These are phyloP conservation scores for Leptogaster cylindrica DNA, from an alignment of 2,888 invertebrate species.

Conservation along the genomic window DNA sequence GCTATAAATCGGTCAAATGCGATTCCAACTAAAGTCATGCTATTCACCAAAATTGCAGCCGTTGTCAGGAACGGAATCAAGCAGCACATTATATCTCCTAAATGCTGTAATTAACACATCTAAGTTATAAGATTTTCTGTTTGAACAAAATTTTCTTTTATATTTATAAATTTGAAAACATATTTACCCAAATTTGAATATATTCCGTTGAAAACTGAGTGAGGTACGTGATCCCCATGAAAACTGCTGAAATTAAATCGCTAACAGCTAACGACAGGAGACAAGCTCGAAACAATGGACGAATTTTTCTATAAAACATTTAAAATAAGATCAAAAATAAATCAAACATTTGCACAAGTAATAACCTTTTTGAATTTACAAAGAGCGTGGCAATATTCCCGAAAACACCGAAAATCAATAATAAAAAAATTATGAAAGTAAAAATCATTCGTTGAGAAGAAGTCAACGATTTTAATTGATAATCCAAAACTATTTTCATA, in stretches of 20 bases:
- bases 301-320: constrained; percentile 58
- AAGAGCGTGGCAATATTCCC: constrained; percentile 48
- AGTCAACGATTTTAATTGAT: constrained; percentile 17
- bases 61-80: constrained; percentile 64
- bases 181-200: constrained; percentile 56
- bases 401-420: constrained; percentile 44
- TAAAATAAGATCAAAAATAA: neutral
- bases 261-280: constrained; percentile 64
- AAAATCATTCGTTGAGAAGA: constrained; percentile 29
- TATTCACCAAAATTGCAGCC: constrained; percentile 64
- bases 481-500: constrained; percentile 12
- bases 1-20: constrained; percentile 66
- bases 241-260: constrained; percentile 60
- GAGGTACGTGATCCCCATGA: constrained; percentile 53
- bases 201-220: constrained; percentile 54
- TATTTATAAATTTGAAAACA: neutral
- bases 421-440: constrained; percentile 5
- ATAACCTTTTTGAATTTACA: constrained; percentile 47
- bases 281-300: constrained; percentile 64
- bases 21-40: constrained; percentile 64
- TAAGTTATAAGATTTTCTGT: constrained; percentile 1
- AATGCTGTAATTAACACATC: constrained; percentile 59
- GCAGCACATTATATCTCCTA: constrained; percentile 63
- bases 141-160: neutral
- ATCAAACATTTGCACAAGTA: neutral